A percentile compares a stretch with the other conserved stretches of the same genome.
Conservation (phyloP, 2,113 vertebrate species). For the Chunga burmeisteri region DNA sequence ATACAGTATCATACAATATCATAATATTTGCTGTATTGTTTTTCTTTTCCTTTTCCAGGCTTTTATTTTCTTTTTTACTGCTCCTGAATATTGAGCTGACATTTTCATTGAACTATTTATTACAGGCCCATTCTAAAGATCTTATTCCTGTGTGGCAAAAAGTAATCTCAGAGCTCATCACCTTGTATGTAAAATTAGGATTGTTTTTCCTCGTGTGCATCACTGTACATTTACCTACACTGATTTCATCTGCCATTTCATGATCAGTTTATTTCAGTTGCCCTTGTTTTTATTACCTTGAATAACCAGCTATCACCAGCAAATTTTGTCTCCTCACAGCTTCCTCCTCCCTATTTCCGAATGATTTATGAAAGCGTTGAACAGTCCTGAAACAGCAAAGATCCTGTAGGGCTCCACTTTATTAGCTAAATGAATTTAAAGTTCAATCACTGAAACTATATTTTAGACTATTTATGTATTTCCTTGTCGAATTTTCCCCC, state of each 20-base stretch:
- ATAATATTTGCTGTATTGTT: background rate
- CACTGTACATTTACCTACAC: background rate
- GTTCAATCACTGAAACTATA: background rate
- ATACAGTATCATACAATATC: background rate
- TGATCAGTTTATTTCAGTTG: slow-evolving; percentile 32
- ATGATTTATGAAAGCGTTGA: background rate
- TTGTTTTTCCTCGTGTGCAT: background rate
- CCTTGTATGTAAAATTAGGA: background rate
- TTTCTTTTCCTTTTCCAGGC: background rate
- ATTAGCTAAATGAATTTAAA: background rate
- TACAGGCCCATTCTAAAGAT: background rate
- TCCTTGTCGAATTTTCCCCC: background rate
- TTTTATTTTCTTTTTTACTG: background rate
- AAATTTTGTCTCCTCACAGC: background rate
- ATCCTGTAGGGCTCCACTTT: background rate
- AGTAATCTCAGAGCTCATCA: slow-evolving; percentile 21
- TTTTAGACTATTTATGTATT: background rate
- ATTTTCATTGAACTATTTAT: slow-evolving; percentile 26
- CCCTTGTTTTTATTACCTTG: background rate
- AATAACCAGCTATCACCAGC: background rate
- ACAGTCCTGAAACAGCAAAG: background rate
- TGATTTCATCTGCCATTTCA: slow-evolving; percentile 21
- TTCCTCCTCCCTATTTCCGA: background rate
- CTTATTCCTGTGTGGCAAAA: background rate
- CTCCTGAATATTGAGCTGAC: background rate